A percentile compares a stretch with the other conserved stretches of the same genome.
Conservation (phyloP, 2,888 invertebrate species). For the Tiliacea aurago region DNA sequence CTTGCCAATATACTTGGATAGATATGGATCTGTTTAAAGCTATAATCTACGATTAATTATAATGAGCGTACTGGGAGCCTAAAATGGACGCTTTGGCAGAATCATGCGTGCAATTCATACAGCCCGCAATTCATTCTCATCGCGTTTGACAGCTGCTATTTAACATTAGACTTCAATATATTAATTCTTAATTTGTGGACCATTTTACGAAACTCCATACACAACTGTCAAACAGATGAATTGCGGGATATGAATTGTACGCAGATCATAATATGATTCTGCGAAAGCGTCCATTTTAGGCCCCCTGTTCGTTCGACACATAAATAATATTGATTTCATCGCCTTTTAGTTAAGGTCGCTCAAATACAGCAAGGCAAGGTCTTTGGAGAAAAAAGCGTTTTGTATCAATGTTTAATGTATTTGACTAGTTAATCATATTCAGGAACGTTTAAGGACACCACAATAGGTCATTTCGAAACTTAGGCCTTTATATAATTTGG, state of each 20-base stretch:
- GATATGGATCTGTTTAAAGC: constrained; percentile 51
- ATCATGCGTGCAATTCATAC: no score
- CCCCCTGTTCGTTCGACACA: constrained; percentile 39
- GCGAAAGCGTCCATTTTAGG: no score
- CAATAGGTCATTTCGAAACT: constrained; percentile 7
- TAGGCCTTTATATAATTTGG: background rate
- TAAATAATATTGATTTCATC: constrained; percentile 60
- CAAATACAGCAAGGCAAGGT: constrained; percentile 70
- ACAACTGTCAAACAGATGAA: no score
- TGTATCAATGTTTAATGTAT: constrained; percentile 56
- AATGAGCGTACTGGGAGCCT: constrained; percentile 49
- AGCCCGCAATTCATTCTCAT: no score
- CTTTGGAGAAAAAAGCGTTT: constrained; percentile 66
- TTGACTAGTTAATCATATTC: constrained; percentile 72
- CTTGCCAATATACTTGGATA: constrained; percentile 56
- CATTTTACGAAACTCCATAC: no score
- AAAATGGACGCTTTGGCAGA: no score
- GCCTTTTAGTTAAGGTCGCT: constrained; percentile 72
- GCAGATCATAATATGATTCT: no score
- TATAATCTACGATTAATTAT: constrained; percentile 53
- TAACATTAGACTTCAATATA: no score
- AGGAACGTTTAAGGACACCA: constrained; percentile 36
- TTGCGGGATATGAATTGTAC: no score
- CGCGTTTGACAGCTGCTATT: no score
- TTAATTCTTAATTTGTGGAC: no score